Base-by-base conservation (phyloP, 2,113 vertebrate species). In the Mandrillus leucophaeus region DNA sequence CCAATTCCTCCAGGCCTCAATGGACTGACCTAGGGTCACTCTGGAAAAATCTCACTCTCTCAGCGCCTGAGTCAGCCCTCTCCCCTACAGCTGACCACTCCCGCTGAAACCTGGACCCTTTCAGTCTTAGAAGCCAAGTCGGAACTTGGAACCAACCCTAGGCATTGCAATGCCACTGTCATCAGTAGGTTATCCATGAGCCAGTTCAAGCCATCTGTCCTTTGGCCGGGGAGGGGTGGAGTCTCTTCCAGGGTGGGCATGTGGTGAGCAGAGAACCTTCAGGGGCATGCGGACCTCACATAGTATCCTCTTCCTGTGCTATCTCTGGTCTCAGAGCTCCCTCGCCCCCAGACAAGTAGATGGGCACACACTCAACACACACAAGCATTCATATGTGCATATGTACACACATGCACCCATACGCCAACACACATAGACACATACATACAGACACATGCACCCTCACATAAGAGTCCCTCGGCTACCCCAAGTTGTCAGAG, bases 201-300 rank as follows among this genome's bases (percentile, higher is more conserved):
- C 75, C 79, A 92, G 48, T 30, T 92, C 50, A 92, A 61, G 57
- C n/a, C 68, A 82, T 82, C 70, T 86, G 59, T 88, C 87, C 70
- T 81, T 88, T 84, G 73, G 25, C 64, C 48, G 4, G 86, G 70
- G 55, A 88, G 40, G 4, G 6, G 45, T 70, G 25, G 40, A 14
- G 30, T n/a, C n/a, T 90, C 45, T 92, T 94, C 64, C 55, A 68
- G 40, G 45, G 68, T 25, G 59, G 43, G 89, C 45, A 45, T 59
- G 91, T 91, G 76, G 82, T 93, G 80, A 96, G 52, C 27, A 68
- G 66, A 92, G 79, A 68, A 38, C 32, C 57, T 92, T 92, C 32
- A 66, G 66, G 68, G 18, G 18, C 75, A 40, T 38, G 13, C 22
- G 20, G 25, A 50, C 30, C 40, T 79, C 87, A 64, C 57, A 79